These are phyloP conservation scores for Acleris holmiana DNA, from an alignment of 2,888 invertebrate genomes.

Conservation along the genomic window DNA sequence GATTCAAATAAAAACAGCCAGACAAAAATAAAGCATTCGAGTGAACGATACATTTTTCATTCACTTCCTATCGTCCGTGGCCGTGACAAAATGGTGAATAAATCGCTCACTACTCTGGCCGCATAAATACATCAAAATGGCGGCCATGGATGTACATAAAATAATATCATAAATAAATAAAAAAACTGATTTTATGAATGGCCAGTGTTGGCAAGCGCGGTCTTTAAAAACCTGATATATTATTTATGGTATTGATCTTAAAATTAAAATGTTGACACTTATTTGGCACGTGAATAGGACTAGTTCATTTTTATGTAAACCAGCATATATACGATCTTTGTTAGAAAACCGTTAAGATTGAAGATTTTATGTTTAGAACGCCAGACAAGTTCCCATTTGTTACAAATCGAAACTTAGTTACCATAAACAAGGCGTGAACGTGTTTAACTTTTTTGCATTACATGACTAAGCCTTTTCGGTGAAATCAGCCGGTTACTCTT, in stretches of 20 bases:
- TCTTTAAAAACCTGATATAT: neutral
- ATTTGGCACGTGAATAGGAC: neutral
- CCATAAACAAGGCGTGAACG: conserved; percentile 21
- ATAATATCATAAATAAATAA: conserved; percentile 26
- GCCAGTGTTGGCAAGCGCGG: neutral
- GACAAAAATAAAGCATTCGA: conserved; percentile 28
- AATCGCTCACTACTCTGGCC: conserved; percentile 16
- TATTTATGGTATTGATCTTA: too few species aligned
- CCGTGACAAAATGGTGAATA: conserved; percentile 32
- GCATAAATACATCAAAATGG: conserved; percentile 30
- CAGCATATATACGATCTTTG: neutral
- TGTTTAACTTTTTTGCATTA: conserved; percentile 21
- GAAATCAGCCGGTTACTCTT: conserved; percentile 23
- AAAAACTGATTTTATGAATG: conserved; percentile 13
- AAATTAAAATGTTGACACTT: conserved; percentile 1
- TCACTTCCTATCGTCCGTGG: conserved; percentile 33
- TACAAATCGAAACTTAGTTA: conserved; percentile 14
- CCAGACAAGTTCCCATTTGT: conserved; percentile 5
- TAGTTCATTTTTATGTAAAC: too few species aligned
- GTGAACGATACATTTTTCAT: conserved; percentile 16
- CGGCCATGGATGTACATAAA: conserved; percentile 27
- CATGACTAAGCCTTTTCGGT: conserved; percentile 28
- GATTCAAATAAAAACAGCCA: conserved; percentile 29
- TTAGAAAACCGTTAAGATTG: neutral
- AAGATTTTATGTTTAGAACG: conserved; percentile 8